Percentiles rank a stretch among this genome's conserved stretches.
These are phyloP conservation scores for Flexamia atlantica DNA, from an alignment of 2,888 invertebrate species.

Conservation along the genomic window DNA sequence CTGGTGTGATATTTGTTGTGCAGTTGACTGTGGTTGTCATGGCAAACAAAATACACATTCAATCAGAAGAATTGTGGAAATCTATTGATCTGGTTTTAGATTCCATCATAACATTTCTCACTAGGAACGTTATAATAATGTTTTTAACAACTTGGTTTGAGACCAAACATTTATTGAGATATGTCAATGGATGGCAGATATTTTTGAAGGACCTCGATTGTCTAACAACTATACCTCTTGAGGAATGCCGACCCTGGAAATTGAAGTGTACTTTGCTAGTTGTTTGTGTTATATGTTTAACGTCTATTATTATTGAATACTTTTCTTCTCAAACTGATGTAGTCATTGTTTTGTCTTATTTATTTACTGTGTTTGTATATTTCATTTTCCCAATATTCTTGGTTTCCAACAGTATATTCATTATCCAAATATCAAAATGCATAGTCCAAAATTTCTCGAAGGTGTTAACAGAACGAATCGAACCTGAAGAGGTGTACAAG, in stretches of 20 bases:
- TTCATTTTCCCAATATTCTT: not conserved
- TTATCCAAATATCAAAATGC: not conserved
- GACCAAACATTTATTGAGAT: not conserved
- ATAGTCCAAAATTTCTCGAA: not conserved
- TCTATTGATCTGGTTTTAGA: not conserved
- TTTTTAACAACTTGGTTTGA: not conserved
- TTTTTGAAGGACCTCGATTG: not conserved
- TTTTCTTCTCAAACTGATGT: not conserved
- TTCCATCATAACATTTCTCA: not conserved
- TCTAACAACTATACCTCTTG: not conserved
- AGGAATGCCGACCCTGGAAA: not conserved
- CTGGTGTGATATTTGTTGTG: not conserved
- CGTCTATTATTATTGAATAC: not conserved
- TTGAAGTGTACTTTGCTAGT: not conserved
- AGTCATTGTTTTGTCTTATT: not conserved
- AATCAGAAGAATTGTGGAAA: not conserved
- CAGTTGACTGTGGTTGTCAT: not conserved
- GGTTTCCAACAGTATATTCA: not conserved
- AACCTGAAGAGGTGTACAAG: not conserved
- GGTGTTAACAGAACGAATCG: not conserved
- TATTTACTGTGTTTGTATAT: not conserved
- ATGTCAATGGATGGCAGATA: not conserved
- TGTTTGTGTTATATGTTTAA: not conserved
- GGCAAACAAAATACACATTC: not conserved
- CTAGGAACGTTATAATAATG: not conserved